These are phyloP conservation scores for Aphelinus atriplicis DNA, from an alignment of 1,140 invertebrate species.

Conservation along the genomic window DNA sequence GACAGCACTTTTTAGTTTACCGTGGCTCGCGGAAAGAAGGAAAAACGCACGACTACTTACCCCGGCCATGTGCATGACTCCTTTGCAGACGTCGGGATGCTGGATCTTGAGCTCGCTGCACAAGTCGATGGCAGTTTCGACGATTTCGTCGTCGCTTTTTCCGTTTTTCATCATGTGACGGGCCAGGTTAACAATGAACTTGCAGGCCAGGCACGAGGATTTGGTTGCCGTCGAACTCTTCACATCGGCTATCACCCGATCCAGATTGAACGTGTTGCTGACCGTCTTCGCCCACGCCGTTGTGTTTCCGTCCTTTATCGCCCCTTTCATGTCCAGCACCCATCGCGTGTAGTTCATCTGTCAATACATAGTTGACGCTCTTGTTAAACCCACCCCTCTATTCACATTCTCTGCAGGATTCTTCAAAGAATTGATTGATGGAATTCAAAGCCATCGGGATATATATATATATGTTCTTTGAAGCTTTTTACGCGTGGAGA, in stretches of 20 bases:
- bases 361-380: background rate
- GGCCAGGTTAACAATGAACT: slow-evolving; percentile 82
- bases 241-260: slow-evolving; percentile 85
- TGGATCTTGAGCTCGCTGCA: slow-evolving; percentile 87
- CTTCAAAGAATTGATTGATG: no score
- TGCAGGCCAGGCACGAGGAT: slow-evolving; percentile 89
- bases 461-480: no score
- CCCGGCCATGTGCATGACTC: slow-evolving; percentile 84
- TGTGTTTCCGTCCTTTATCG: slow-evolving; percentile 71
- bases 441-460: no score
- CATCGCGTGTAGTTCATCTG: slow-evolving; percentile 70
- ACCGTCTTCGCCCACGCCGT: slow-evolving; percentile 83
- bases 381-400: no score
- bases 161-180: slow-evolving; percentile 85
- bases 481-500: no score
- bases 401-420: no score
- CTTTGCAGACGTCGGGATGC: slow-evolving; percentile 84
- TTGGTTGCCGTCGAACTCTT: slow-evolving; percentile 90
- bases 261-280: slow-evolving; percentile 80
- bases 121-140: slow-evolving; percentile 80
- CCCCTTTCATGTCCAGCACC: slow-evolving; percentile 73
- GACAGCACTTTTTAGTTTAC: background rate
- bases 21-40: no score
- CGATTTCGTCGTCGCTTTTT: slow-evolving; percentile 86
- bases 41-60: slow-evolving; percentile 64